Conservation (phyloP, 2,113 vertebrate species). For the Brachypteracias leptosomus region DNA sequence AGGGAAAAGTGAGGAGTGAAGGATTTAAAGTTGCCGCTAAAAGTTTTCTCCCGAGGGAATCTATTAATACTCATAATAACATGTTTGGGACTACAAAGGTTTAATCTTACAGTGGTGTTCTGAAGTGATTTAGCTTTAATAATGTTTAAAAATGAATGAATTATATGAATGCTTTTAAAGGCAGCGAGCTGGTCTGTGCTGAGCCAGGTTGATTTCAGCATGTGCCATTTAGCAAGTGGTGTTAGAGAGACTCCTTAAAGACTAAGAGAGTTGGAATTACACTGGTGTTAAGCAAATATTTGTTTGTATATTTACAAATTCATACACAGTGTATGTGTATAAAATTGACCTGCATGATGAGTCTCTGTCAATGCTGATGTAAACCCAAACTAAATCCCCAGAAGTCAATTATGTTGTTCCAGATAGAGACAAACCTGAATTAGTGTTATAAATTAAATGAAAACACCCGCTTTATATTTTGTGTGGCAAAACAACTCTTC, state of each 20-base stretch:
- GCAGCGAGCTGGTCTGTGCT: background rate
- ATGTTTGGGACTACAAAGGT: background rate
- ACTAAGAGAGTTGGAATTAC: background rate
- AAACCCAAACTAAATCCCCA: background rate
- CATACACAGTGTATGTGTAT: background rate
- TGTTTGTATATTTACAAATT: background rate
- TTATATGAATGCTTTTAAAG: background rate
- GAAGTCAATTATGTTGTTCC: fast-evolving
- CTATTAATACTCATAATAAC: background rate
- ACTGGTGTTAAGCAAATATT: background rate
- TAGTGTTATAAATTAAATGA: background rate
- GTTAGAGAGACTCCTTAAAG: background rate
- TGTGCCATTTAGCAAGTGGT: background rate
- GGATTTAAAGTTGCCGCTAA: background rate
- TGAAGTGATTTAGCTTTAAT: background rate
- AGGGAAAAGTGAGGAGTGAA: background rate
- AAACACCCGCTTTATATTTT: background rate
- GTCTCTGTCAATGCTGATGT: background rate
- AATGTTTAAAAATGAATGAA: background rate
- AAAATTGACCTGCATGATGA: background rate
- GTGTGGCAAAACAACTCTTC: background rate
- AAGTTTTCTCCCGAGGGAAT: background rate
- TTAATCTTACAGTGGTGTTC: background rate
- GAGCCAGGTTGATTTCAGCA: background rate
- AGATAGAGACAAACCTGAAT: background rate